These are phyloP conservation scores for Aphrophora alni DNA, from an alignment of 2,888 invertebrate genomes.

Conservation along the genomic window DNA sequence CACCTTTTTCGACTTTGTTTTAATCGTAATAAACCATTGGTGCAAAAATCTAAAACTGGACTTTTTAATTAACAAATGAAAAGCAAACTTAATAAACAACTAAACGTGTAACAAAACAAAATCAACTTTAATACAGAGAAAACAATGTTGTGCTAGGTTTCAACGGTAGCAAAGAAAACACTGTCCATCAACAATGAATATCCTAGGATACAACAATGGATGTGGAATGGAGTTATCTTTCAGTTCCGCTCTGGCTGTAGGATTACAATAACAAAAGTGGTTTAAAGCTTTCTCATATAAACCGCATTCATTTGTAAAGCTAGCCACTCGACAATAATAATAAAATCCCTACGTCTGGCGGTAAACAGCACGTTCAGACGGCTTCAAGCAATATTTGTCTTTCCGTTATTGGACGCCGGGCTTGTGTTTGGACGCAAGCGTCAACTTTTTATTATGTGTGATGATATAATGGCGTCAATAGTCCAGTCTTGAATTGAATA, in stretches of 20 bases:
- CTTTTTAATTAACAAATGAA: too few species aligned
- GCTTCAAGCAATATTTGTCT: constrained; percentile 13
- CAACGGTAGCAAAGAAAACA: background rate
- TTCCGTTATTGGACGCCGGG: constrained; percentile 24
- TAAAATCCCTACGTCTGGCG: background rate
- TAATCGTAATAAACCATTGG: too few species aligned
- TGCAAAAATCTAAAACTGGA: too few species aligned
- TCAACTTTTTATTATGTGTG: constrained; percentile 11
- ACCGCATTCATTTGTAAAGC: constrained; percentile 17
- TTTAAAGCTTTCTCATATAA: background rate
- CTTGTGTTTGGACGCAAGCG: background rate
- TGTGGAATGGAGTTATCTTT: too few species aligned
- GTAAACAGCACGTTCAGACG: background rate
- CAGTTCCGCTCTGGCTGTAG: background rate
- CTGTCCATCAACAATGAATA: background rate
- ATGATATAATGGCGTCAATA: constrained; percentile 9
- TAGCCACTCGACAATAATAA: background rate
- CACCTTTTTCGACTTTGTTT: too few species aligned
- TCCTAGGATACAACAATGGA: background rate
- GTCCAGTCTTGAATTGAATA: too few species aligned
- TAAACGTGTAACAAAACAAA: background rate
- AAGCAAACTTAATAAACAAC: too few species aligned
- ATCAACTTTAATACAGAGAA: background rate
- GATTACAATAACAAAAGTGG: constrained; percentile 24
- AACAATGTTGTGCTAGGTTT: background rate